These are phyloP conservation scores for Siphonodentalium dalli DNA, from an alignment of 2,888 invertebrate species.

Conservation along the genomic window DNA sequence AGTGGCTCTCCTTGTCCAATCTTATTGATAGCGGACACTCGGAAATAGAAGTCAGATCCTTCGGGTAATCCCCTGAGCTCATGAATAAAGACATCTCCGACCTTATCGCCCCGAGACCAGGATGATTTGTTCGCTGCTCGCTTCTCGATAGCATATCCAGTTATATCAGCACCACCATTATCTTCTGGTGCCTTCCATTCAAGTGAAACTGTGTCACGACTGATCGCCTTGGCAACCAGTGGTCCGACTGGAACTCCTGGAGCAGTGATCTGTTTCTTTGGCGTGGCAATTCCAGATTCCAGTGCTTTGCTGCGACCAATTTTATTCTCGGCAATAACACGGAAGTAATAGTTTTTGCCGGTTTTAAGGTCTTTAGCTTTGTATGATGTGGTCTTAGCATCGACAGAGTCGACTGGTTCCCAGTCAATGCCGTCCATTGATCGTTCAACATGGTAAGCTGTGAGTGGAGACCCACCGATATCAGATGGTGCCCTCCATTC, in stretches of 20 bases:
- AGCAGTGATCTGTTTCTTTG: slow-evolving; percentile 50
- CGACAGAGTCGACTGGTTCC: slow-evolving; percentile 92
- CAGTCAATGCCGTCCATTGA: slow-evolving; percentile 78
- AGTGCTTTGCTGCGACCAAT: slow-evolving; percentile 49
- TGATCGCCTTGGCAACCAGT: slow-evolving; percentile 65
- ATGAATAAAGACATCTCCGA: slow-evolving; percentile 70
- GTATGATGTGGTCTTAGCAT: slow-evolving; percentile 65
- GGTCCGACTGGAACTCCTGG: slow-evolving; percentile 63
- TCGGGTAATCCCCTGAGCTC: slow-evolving; percentile 73
- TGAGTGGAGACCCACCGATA: slow-evolving; percentile 62
- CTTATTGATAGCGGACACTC: slow-evolving; percentile 85
- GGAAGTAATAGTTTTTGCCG: slow-evolving; percentile 56
- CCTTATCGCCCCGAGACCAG: slow-evolving; percentile 55
- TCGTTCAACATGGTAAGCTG: slow-evolving; percentile 58
- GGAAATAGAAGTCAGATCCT: slow-evolving; percentile 84
- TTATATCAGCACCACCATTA: slow-evolving; percentile 67
- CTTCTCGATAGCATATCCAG: slow-evolving; percentile 79
- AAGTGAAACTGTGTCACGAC: slow-evolving; percentile 67
- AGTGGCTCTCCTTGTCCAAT: slow-evolving; percentile 81
- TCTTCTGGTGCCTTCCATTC: slow-evolving; percentile 67
- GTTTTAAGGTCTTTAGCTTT: slow-evolving; percentile 51
- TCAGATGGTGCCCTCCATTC: slow-evolving; percentile 65
- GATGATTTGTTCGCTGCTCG: slow-evolving; percentile 66
- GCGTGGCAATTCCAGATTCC: slow-evolving; percentile 46
- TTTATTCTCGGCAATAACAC: slow-evolving; percentile 62